Base-by-base conservation (phyloP, 2,888 invertebrate genomes). In the Drosophila ezoana region DNA sequence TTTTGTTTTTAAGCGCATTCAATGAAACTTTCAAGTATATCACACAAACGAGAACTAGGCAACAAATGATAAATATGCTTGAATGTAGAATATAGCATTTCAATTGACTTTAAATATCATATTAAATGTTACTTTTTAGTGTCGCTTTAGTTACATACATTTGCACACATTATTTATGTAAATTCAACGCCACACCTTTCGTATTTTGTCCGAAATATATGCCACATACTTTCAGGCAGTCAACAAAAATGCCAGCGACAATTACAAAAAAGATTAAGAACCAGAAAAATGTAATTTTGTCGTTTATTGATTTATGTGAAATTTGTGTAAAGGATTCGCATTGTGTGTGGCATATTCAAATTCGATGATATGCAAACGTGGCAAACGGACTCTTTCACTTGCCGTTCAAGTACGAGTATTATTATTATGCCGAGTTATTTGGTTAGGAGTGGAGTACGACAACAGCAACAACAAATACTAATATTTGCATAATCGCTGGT, bases 261-360 rank as follows among this genome's bases (percentile, higher is more conserved):
- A 40, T 43, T 14, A 40, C 47, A 20, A 18, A 20, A 18, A 10
- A 57, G 32, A 62, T 47, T 43, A 40, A 47, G 41, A 62, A 33
- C 3, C 20, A 44, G 44, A 43, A 45, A 48, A 11, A 48, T 61
- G 38, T 44, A 64, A 76, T 69, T 70, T 66, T 70, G 41, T 37
- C 38, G 59, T 61, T 60, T 47, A 68, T 67, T 81, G 80, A 86
- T 81, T 82, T 82, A 81, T 86, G 80, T 67, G 43, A 43, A 82
- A 44, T 44, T 54, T 64, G 51, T 64, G 63, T 14, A 32, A 65
- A 67, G 52, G 3, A 40, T 37, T 37, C 37, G 41, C 51, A 38
- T 47, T 76, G 86, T 87, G 85, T 89, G 89, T 79, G 89, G 85
- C 87, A 76, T 66, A 83, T 87, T 87, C 79, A 83, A 85, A 85